Evolutionary conservation across 2,113 vertebrate genomes (phyloP).

Genomic region (Parus major): DNA sequence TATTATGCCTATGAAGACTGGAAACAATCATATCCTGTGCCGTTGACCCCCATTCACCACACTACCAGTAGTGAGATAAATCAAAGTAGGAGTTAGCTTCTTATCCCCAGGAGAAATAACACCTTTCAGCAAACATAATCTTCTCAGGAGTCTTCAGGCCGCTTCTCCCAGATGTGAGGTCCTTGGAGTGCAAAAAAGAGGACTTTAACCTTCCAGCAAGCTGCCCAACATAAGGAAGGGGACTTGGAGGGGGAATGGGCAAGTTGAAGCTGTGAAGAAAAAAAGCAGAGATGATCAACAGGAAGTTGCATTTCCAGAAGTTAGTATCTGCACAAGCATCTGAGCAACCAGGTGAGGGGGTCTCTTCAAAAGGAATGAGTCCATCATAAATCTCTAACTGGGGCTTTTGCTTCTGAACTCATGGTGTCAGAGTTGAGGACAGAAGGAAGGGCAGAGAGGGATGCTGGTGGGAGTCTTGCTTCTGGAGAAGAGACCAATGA

Average conservation of each 20-base stretch:
- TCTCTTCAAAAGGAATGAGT: background rate
- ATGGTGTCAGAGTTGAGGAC: background rate
- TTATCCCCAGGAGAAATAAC: background rate
- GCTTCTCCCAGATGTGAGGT: background rate
- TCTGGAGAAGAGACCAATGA: background rate
- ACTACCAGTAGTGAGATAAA: background rate
- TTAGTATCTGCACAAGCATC: background rate
- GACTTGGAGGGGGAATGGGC: background rate
- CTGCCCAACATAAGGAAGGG: background rate
- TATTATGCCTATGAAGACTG: background rate
- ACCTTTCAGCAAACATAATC: background rate
- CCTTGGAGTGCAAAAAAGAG: background rate
- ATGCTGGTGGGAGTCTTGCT: background rate
- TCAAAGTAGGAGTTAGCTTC: background rate
- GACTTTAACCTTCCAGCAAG: background rate
- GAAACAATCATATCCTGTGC: background rate
- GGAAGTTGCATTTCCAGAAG: background rate
- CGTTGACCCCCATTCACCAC: background rate
- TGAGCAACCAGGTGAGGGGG: background rate
- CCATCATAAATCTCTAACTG: background rate
- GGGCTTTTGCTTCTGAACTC: background rate
- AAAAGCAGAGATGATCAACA: background rate
- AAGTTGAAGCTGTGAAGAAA: background rate
- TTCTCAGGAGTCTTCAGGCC: background rate
- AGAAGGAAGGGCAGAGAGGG: background rate